phyloP scores from a whole-genome alignment of 2,888 invertebrate genomes.

The Trachelus stipa region DNA sequence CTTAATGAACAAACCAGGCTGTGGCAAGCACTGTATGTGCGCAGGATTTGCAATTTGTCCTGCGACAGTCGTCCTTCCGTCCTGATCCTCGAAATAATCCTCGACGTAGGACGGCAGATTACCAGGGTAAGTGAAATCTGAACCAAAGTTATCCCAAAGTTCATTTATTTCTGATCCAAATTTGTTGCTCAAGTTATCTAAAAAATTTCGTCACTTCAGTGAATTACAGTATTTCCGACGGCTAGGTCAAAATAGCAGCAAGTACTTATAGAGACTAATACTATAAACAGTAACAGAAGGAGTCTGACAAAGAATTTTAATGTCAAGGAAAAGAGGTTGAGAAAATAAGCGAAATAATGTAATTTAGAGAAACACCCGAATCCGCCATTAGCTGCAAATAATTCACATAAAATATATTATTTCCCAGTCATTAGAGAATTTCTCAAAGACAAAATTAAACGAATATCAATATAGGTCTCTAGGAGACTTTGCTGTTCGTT shows the following conservation, averaged over 20 bases:
- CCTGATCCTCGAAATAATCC: slow-evolving; percentile 78
- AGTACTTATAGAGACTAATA: too few relatives aligned
- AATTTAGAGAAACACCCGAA: slow-evolving; percentile 7
- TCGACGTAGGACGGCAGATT: slow-evolving; percentile 79
- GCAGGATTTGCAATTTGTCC: slow-evolving; percentile 37
- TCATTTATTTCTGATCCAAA: slow-evolving; percentile 78
- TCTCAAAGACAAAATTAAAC: too few relatives aligned
- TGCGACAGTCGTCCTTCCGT: slow-evolving; percentile 57
- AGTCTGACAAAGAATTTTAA: too few relatives aligned
- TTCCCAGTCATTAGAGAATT: too few relatives aligned
- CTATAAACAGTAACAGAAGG: too few relatives aligned
- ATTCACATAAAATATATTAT: too few relatives aligned
- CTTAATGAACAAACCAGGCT: slow-evolving; percentile 73
- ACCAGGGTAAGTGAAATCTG: slow-evolving; percentile 78
- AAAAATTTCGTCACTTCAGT: slow-evolving; percentile 48
- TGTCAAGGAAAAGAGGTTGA: too few relatives aligned
- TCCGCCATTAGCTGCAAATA: too few relatives aligned
- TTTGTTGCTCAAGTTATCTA: slow-evolving; percentile 80
- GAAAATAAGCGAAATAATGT: too few relatives aligned
- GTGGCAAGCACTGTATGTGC: slow-evolving; percentile 78
- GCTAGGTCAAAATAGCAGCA: too few relatives aligned
- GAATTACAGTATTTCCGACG: neutral
- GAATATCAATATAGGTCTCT: too few relatives aligned
- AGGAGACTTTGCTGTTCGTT: too few relatives aligned
- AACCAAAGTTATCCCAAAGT: slow-evolving; percentile 77